A percentile compares a stretch with the other conserved stretches of the same genome.
These are phyloP conservation scores for Gallinago undulata DNA, from an alignment of 2,113 vertebrate genomes.

Conservation along the genomic window DNA sequence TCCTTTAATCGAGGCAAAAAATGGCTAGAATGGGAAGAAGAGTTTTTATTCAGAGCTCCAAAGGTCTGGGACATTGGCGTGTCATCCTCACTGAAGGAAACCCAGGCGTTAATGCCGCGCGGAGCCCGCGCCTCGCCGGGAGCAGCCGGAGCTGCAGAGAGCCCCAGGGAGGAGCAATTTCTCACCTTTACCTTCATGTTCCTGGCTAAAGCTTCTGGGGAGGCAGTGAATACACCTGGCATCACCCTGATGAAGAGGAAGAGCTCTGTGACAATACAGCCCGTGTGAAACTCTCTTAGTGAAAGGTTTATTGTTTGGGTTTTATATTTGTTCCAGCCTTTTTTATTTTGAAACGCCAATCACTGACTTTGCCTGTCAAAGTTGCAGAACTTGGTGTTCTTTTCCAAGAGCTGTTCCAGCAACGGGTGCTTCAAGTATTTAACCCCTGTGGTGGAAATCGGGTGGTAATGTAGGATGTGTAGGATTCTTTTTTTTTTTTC, in stretches of 20 bases:
- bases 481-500: not conserved
- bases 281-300: not conserved
- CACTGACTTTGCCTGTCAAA: not conserved
- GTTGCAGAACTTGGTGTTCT: not conserved
- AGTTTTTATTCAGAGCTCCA: not conserved
- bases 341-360: not conserved
- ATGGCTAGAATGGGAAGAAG: not conserved
- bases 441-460: not conserved
- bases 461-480: not conserved
- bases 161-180: not conserved
- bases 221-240: not conserved
- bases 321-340: not conserved
- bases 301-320: not conserved
- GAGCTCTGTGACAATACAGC: not conserved
- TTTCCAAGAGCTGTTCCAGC: not conserved
- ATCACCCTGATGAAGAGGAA: not conserved
- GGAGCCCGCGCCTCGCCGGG: no score
- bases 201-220: not conserved
- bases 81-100: not conserved
- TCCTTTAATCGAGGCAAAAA: not conserved
- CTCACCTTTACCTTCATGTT: not conserved
- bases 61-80: not conserved
- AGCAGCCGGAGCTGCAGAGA: no score
- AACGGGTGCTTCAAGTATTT: not conserved
- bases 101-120: not conserved